Conservation (phyloP, 2,797 vertebrate species). For the Poecilia wingei region DNA sequence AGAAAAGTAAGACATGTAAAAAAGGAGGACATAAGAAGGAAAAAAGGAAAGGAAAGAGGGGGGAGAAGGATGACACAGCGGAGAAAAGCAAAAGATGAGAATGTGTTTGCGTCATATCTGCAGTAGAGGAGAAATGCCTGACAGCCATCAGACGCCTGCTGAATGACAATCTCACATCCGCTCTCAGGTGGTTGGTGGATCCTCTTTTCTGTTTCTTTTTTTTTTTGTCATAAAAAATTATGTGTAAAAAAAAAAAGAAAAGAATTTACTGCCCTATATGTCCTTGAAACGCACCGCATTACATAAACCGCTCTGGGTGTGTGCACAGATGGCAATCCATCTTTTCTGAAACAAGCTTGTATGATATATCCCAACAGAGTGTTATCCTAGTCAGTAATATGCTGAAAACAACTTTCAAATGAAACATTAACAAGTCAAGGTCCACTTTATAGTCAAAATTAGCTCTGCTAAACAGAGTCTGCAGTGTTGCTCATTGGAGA, state of each 20-base stretch:
- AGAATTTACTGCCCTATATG: conserved; percentile 15
- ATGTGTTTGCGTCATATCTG: conserved; percentile 71
- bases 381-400: conserved; percentile 50
- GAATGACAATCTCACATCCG: conserved; percentile 72
- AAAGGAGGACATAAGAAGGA: conserved; percentile 25
- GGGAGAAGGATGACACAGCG: conserved; percentile 49
- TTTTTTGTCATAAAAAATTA: conserved; percentile 17
- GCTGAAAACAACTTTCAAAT: conserved; percentile 40
- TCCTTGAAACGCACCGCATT: conserved; percentile 54
- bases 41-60: conserved; percentile 16
- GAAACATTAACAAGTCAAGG: conserved; percentile 33
- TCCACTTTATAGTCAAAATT: neutral
- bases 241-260: neutral
- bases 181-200: conserved; percentile 60
- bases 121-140: conserved; percentile 75
- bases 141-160: conserved; percentile 69
- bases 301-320: neutral
- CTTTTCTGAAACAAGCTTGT: conserved; percentile 27
- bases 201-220: conserved; percentile 14
- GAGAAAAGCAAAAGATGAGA: conserved; percentile 45
- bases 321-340: conserved; percentile 42
- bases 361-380: neutral
- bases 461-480: neutral
- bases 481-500: neutral
- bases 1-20: conserved; percentile 30